Percentiles rank a stretch among this genome's conserved stretches.
Conservation (phyloP, 2,797 vertebrate genomes). For the Hozukius guyotensis region DNA sequence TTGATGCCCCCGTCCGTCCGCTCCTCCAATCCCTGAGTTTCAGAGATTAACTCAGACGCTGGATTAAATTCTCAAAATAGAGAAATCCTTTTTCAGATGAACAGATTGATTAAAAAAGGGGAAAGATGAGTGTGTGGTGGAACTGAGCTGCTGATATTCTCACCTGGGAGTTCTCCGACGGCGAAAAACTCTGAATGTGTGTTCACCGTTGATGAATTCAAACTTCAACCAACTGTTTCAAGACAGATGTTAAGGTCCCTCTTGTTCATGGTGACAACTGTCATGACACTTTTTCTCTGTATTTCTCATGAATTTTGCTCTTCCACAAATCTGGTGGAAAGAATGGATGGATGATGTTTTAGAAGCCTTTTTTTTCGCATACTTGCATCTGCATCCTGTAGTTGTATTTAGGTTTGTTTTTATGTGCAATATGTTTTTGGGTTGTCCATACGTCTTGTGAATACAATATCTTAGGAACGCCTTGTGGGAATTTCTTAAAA, state of each 20-base stretch:
- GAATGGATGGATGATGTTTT: not conserved
- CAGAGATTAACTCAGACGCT: conserved; percentile 81
- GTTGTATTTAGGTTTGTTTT: not conserved
- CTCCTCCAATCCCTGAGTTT: conserved; percentile 75
- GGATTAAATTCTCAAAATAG: conserved; percentile 86
- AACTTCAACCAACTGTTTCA: not conserved
- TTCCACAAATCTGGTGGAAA: not conserved
- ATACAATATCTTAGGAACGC: too few species aligned
- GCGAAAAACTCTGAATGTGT: not conserved
- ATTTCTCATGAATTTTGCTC: not conserved
- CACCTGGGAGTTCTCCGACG: conserved; percentile 33
- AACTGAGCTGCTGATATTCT: conserved; percentile 50
- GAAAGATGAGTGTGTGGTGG: conserved; percentile 56
- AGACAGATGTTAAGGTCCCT: not conserved
- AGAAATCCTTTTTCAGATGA: conserved; percentile 84
- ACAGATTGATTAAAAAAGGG: conserved; percentile 78
- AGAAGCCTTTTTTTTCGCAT: not conserved
- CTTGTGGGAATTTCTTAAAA: accelerated
- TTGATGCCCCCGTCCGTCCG: conserved; percentile 61
- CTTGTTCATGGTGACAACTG: not conserved
- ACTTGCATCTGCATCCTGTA: not conserved
- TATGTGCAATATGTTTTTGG: too few species aligned
- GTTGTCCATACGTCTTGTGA: too few species aligned
- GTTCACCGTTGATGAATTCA: not conserved
- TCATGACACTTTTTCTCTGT: not conserved